These are phyloP conservation scores for Micromussa lordhowensis DNA, from an alignment of 92 coral and sea anemone species.

Conservation along the genomic window DNA sequence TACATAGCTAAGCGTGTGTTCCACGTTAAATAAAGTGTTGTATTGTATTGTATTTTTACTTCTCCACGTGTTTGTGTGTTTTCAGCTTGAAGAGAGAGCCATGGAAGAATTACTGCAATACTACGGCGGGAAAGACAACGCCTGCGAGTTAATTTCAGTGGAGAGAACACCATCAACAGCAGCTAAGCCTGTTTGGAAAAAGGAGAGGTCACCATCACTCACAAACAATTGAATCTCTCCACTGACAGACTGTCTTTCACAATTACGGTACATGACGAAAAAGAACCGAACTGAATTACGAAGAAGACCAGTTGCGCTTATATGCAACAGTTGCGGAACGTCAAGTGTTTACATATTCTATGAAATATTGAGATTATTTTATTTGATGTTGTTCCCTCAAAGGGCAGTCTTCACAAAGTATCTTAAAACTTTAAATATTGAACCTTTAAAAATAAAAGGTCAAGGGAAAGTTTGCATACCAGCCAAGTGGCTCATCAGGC, in stretches of 20 bases:
- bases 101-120: conserved; percentile 83
- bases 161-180: conserved; percentile 72
- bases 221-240: conserved; percentile 1
- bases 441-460: neutral
- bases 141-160: conserved; percentile 88
- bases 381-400: neutral
- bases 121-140: conserved; percentile 89
- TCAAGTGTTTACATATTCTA: neutral
- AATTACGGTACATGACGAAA: neutral
- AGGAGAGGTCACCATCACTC: conserved; percentile 53
- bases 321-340: neutral
- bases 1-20: too few relatives aligned
- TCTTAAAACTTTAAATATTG: neutral
- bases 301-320: neutral
- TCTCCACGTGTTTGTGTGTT: neutral
- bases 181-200: conserved; percentile 86
- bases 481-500: too few relatives aligned
- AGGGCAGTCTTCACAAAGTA: neutral
- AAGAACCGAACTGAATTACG: neutral
- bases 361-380: neutral
- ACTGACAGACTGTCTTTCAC: neutral
- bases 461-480: too few relatives aligned
- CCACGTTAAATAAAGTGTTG: too few relatives aligned
- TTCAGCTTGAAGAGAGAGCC: conserved; percentile 92
- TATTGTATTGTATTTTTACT: neutral